These are phyloP conservation scores for Myotis davidii DNA, from an alignment of 2,113 vertebrate genomes.

Conservation along the genomic window DNA sequence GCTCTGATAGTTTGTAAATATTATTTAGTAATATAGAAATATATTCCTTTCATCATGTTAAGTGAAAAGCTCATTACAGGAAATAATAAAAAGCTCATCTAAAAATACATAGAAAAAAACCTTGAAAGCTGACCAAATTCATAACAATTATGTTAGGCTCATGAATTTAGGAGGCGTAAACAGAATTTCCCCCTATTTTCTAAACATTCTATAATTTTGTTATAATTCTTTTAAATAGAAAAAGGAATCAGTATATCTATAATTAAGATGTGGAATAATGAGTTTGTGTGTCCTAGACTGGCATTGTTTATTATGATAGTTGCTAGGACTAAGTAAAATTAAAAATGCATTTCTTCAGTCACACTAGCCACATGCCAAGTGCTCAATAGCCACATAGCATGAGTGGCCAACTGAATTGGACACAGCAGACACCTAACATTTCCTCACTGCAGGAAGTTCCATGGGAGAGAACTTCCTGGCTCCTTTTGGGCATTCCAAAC, in stretches of 20 bases:
- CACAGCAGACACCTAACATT: not conserved
- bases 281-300: not conserved
- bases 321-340: not conserved
- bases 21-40: not conserved
- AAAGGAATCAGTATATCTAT: slow-evolving; percentile 5
- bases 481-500: not conserved
- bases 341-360: not conserved
- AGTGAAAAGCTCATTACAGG: not conserved
- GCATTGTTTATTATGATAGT: not conserved
- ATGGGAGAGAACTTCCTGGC: not conserved
- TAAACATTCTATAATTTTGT: slow-evolving; percentile 8
- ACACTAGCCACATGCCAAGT: not conserved
- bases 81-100: not conserved
- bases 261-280: not conserved
- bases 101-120: slow-evolving; percentile 7
- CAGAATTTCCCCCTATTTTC: not conserved
- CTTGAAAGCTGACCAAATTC: not conserved
- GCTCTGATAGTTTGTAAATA: not conserved
- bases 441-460: not conserved
- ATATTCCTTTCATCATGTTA: not conserved
- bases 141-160: slow-evolving; percentile 24
- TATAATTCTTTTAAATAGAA: not conserved
- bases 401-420: not conserved
- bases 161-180: slow-evolving; percentile 10
- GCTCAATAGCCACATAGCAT: not conserved